These are phyloP conservation scores for Drosophila pseudotakahashii DNA, from an alignment of 2,888 invertebrate genomes.

Conservation along the genomic window DNA sequence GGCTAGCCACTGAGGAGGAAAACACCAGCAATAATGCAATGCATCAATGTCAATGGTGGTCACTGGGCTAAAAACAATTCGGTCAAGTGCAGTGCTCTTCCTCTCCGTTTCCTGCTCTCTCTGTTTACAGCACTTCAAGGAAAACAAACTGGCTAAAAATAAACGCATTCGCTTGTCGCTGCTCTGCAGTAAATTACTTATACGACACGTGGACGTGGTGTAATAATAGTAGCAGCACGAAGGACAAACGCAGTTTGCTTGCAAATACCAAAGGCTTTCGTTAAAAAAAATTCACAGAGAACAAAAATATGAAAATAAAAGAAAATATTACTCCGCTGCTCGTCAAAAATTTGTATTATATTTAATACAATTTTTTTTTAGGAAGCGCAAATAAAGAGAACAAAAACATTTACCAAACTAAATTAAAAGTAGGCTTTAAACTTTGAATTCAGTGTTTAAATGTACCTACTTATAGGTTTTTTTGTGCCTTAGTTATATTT, in stretches of 20 bases:
- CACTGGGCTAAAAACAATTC: slow-evolving; percentile 27
- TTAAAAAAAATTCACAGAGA: background rate
- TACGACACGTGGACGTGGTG: slow-evolving; percentile 44
- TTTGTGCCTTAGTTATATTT: no score
- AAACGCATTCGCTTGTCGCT: slow-evolving; percentile 26
- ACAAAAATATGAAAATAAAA: background rate
- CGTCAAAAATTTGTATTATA: no score
- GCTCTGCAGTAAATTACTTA: slow-evolving; percentile 38
- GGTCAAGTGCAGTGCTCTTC: slow-evolving; percentile 14
- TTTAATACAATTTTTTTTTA: no score
- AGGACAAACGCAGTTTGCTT: background rate
- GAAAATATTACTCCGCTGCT: slow-evolving; percentile 13
- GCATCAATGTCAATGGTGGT: slow-evolving; percentile 51
- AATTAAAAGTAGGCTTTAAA: no score
- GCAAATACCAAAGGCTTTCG: background rate
- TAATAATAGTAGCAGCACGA: slow-evolving; percentile 1
- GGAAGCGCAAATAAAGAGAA: no score
- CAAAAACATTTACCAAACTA: no score
- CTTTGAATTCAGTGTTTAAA: no score
- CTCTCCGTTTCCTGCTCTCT: background rate
- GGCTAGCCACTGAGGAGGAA: background rate
- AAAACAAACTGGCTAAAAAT: slow-evolving; percentile 43
- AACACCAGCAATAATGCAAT: slow-evolving; percentile 4
- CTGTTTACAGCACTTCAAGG: slow-evolving; percentile 6
- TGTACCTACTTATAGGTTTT: no score